Conservation (phyloP, 1,140 invertebrate genomes). For the Diachasmimorpha longicaudata region DNA sequence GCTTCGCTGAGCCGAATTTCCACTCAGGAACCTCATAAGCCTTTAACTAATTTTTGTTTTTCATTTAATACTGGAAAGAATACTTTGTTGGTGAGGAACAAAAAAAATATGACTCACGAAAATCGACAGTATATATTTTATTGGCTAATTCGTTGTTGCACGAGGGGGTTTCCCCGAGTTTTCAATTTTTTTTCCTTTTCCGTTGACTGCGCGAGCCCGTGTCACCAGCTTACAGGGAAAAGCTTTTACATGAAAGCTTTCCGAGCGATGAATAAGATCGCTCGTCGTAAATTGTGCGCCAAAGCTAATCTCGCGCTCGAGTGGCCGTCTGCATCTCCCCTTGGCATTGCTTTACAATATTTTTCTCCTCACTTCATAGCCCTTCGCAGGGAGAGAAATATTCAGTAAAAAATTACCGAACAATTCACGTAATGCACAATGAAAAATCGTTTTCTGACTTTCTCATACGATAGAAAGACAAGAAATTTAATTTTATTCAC, state of each 20-base stretch:
- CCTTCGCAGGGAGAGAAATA: too few relatives aligned
- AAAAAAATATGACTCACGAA: background rate
- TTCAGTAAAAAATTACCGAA: too few relatives aligned
- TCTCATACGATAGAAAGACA: too few relatives aligned
- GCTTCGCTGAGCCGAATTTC: too few relatives aligned
- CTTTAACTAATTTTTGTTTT: too few relatives aligned
- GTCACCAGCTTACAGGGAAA: constrained; percentile 62
- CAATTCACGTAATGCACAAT: too few relatives aligned
- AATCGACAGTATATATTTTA: background rate
- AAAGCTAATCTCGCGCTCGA: constrained; percentile 59
- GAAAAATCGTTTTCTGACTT: too few relatives aligned
- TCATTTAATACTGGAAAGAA: too few relatives aligned
- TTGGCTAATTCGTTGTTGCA: background rate
- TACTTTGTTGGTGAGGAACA: background rate
- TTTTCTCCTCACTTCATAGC: constrained; percentile 2
- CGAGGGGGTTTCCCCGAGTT: background rate
- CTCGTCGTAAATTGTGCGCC: constrained; percentile 58
- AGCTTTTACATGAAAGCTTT: constrained; percentile 62
- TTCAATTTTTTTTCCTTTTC: background rate
- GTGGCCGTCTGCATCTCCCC: constrained; percentile 27
- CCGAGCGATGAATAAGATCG: constrained; percentile 55
- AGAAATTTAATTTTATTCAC: too few relatives aligned
- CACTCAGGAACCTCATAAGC: too few relatives aligned
- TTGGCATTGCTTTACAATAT: constrained; percentile 4
- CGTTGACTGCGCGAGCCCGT: constrained; percentile 32